A percentile compares a stretch with the other conserved stretches of the same genome.
Evolutionary conservation across 2,888 invertebrate genomes (phyloP).

Genomic region (Heliconius hortense): DNA sequence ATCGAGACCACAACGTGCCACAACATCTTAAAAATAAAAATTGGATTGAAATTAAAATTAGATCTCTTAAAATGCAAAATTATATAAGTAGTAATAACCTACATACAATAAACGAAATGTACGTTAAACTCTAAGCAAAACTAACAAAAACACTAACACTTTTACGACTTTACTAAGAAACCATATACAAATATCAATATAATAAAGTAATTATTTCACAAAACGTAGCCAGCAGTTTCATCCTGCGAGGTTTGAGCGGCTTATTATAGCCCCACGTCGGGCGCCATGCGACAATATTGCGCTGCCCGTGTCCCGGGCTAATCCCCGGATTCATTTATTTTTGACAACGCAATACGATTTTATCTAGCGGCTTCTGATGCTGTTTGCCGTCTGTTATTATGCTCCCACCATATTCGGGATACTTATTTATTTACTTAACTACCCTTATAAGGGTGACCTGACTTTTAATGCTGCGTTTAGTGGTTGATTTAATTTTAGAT

Average conservation of each 20-base stretch:
- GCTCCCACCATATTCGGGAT: conserved; percentile 73
- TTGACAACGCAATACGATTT: conserved; percentile 83
- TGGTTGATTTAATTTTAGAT: conserved; percentile 61
- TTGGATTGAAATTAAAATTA: too few species aligned
- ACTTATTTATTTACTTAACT: conserved; percentile 79
- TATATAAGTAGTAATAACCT: background rate
- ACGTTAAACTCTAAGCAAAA: background rate
- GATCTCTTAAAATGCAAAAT: too few species aligned
- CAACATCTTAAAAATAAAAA: too few species aligned
- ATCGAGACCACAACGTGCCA: too few species aligned
- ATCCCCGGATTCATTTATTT: conserved; percentile 82
- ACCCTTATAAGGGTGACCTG: conserved; percentile 73
- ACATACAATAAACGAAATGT: background rate
- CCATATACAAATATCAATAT: conserved; percentile 25
- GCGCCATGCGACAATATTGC: conserved; percentile 76
- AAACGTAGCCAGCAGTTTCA: conserved; percentile 47
- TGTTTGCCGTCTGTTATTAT: conserved; percentile 82
- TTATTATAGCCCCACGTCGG: conserved; percentile 71
- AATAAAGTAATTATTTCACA: conserved; percentile 49
- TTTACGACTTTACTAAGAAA: conserved; percentile 11
- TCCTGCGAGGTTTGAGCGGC: conserved; percentile 53
- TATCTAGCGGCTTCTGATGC: conserved; percentile 82
- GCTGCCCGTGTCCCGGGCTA: conserved; percentile 75
- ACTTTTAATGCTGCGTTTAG: conserved; percentile 75
- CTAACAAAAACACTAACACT: background rate